Evolutionary conservation across 2,888 invertebrate species (phyloP).

Genomic region (Rhogogaster chlorosoma): DNA sequence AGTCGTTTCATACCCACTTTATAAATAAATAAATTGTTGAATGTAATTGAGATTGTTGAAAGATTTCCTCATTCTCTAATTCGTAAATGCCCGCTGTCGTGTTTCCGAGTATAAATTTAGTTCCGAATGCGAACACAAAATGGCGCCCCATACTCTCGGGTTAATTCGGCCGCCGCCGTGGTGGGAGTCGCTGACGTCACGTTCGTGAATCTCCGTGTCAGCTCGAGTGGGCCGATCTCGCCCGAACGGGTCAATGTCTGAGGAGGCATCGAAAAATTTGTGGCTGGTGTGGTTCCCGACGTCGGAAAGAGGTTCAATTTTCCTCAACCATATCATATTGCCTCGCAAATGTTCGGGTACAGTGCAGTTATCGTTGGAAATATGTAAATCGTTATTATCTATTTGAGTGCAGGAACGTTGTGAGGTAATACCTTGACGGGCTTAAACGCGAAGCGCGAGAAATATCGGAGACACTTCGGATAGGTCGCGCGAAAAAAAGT

Average conservation of each 20-base stretch:
- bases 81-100: background rate
- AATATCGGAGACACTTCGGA: slow-evolving; percentile 50
- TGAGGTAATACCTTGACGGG: slow-evolving; percentile 16
- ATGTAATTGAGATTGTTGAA: background rate
- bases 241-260: slow-evolving; percentile 87
- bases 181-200: slow-evolving; percentile 69
- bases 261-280: slow-evolving; percentile 81
- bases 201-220: slow-evolving; percentile 78
- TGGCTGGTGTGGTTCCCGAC: slow-evolving; percentile 80
- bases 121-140: background rate
- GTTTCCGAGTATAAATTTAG: background rate
- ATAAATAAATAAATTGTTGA: background rate
- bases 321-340: slow-evolving; percentile 8
- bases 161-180: slow-evolving; percentile 49
- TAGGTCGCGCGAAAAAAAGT: slow-evolving; percentile 51
- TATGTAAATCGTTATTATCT: slow-evolving; percentile 32
- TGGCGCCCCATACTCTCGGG: background rate
- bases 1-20: background rate
- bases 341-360: slow-evolving; percentile 32
- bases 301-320: slow-evolving; percentile 79
- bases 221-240: slow-evolving; percentile 83
- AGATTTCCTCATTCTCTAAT: background rate
- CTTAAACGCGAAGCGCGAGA: slow-evolving; percentile 32
- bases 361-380: slow-evolving; percentile 33
- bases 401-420: slow-evolving; percentile 16